Conservation (phyloP, 2,797 vertebrate species). For the Florisuga fusca region DNA sequence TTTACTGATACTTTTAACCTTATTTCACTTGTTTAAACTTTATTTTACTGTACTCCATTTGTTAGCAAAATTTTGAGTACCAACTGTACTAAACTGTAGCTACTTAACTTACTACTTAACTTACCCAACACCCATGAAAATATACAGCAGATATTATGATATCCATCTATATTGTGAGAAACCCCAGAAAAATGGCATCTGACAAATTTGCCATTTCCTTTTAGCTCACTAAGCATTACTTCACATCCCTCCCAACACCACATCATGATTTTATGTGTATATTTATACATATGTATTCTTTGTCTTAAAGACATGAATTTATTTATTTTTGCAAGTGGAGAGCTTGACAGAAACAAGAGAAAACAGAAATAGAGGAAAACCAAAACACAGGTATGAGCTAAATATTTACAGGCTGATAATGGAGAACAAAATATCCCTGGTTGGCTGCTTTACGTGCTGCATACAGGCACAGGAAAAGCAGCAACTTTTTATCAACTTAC, state of each 20-base stretch:
- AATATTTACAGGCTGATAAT: not conserved
- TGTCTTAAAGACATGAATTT: not conserved
- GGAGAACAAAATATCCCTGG: not conserved
- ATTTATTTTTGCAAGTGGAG: not conserved
- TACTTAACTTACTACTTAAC: not conserved
- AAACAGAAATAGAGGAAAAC: not conserved
- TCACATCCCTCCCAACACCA: not conserved
- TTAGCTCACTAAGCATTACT: not conserved
- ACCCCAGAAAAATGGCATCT: not conserved
- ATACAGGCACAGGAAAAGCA: not conserved
- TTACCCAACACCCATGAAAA: not conserved
- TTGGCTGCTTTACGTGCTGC: not conserved
- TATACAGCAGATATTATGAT: not conserved
- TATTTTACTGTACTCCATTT: not conserved
- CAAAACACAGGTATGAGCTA: not conserved
- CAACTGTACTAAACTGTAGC: not conserved
- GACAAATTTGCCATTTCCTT: not conserved
- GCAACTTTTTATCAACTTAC: not conserved
- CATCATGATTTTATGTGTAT: fast-evolving
- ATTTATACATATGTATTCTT: not conserved
- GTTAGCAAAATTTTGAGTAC: not conserved
- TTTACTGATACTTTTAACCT: not conserved
- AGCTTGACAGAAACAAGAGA: not conserved
- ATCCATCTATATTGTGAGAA: not conserved
- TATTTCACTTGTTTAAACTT: not conserved